Evolutionary conservation across 2,797 vertebrate species (phyloP), one percentile per base, ranked within the genome.

Genomic region (Pseudopleuronectes americanus): DNA sequence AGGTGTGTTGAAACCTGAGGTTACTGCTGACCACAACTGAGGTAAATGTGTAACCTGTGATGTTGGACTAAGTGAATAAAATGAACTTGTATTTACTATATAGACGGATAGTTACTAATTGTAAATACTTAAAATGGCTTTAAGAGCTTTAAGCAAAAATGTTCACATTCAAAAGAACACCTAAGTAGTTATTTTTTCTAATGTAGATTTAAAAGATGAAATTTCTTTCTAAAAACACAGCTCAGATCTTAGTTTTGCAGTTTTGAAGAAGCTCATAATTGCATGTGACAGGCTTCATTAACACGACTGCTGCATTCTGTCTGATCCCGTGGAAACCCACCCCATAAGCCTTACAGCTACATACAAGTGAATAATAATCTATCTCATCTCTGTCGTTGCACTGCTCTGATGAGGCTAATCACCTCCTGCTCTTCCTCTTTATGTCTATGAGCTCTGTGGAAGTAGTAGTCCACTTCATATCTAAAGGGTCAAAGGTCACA

Each of bases 251-350:
- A 5, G 33, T 51, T 57, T 33, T 58, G 64, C 63, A 80, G 66
- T 64, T 74, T 68, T 80, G 74, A 84, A 79, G 68, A 74, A 74
- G 64, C 79, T 80, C 58, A 68, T 75, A 85, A 83, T 80, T 64
- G 72, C 62, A 53, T 69, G 68, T 87, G 84, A 79, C 79, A 78
- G 64, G 43, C 41, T 38, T 71, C 61, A 69, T 71, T 65, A 74
- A 70, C 79, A 57, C 56, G 6, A 73, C 77, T 60, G 67, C 71
- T 76, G 68, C 61, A 74, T 57, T 49, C 61, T 54, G 64, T 81
- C 70, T 73, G 68, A 71, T 71, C 60, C 48, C 63, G 24, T 21
- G 19, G 47, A 8, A 52, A 23, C 36, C 49, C 21, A n/a, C 49
- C 49, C 22, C 8, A 52, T 53, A 74, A 63, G 65, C 77, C 74